phyloP scores from a whole-genome alignment of 1,140 invertebrate species.

The Lerema accius region DNA sequence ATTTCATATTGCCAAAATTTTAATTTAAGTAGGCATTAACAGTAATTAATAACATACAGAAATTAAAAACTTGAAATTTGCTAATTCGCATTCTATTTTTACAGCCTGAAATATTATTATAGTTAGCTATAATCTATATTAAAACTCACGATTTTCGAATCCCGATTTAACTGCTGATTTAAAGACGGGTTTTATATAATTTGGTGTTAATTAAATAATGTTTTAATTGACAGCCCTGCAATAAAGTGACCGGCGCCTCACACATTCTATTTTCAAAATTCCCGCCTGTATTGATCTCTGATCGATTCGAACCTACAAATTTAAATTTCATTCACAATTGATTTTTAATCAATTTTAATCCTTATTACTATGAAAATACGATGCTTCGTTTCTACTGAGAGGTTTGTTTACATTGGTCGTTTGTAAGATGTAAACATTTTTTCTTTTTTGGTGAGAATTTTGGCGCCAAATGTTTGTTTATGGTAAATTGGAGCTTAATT shows the following conservation, averaged over 20 bases:
- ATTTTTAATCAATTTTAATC: constrained; percentile 18
- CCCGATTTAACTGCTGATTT: too few relatives aligned
- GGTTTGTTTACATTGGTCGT: constrained; percentile 23
- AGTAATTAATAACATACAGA: too few relatives aligned
- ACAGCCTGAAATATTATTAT: too few relatives aligned
- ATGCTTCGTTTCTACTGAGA: background rate
- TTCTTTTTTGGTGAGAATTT: constrained; percentile 34
- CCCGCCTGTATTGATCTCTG: constrained; percentile 67
- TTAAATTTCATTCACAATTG: constrained; percentile 3
- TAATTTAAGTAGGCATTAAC: too few relatives aligned
- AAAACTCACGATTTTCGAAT: too few relatives aligned
- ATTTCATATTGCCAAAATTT: too few relatives aligned
- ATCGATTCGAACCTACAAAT: constrained; percentile 59
- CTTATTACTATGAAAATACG: constrained; percentile 22
- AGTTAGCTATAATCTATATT: too few relatives aligned
- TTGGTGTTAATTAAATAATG: too few relatives aligned
- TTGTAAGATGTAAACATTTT: constrained; percentile 42
- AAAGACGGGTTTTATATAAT: too few relatives aligned
- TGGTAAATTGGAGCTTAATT: background rate
- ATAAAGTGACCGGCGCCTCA: constrained; percentile 55
- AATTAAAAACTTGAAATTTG: too few relatives aligned
- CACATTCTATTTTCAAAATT: constrained; percentile 73
- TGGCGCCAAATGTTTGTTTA: constrained; percentile 12
- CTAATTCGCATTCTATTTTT: too few relatives aligned
- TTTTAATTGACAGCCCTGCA: constrained; percentile 45